phyloP scores from a whole-genome alignment of 2,888 invertebrate species.

The Lysandra coridon region DNA sequence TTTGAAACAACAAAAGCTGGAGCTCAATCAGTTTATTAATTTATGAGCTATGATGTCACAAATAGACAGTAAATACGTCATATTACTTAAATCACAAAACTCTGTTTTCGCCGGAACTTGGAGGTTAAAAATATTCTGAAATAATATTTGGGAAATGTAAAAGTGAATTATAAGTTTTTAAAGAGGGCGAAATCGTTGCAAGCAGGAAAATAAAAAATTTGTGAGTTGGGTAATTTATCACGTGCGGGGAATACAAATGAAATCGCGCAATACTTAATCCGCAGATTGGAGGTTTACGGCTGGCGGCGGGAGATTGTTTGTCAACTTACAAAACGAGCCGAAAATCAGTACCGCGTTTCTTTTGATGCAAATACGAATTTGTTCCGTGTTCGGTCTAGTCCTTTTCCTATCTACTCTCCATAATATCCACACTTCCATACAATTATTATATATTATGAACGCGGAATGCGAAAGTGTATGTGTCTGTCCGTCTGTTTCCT shows the following conservation, averaged over 20 bases:
- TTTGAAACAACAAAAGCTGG: too few relatives aligned
- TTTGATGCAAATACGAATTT: background rate
- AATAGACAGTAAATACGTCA: too few relatives aligned
- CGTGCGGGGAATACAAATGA: background rate
- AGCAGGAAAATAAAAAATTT: background rate
- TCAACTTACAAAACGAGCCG: background rate
- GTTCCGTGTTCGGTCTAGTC: background rate
- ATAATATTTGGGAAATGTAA: background rate
- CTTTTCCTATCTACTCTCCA: too few relatives aligned
- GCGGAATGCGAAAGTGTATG: too few relatives aligned
- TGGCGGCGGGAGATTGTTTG: background rate
- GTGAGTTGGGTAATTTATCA: background rate
- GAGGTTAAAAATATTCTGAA: background rate
- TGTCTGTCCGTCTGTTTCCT: too few relatives aligned
- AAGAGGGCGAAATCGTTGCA: background rate
- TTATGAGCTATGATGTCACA: too few relatives aligned
- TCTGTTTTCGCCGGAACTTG: background rate
- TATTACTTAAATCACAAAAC: background rate
- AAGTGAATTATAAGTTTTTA: background rate
- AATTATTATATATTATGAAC: too few relatives aligned
- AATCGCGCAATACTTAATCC: conserved; percentile 3
- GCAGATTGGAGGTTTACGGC: background rate
- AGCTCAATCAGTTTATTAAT: too few relatives aligned
- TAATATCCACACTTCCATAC: too few relatives aligned
- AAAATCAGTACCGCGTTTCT: background rate